Conservation (phyloP, 1,140 invertebrate species). For the Hermetia illucens region DNA sequence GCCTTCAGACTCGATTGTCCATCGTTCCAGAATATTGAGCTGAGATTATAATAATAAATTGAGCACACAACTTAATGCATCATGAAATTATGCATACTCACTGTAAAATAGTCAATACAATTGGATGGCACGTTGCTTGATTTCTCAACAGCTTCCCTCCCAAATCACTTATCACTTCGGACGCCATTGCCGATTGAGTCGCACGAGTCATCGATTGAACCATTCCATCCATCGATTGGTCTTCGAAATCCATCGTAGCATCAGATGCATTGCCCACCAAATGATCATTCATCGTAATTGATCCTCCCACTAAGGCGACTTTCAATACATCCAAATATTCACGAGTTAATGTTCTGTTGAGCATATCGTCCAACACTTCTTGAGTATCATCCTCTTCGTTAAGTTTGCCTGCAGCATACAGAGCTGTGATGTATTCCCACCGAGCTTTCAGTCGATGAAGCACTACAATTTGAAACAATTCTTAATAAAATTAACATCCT, state of each 20-base stretch:
- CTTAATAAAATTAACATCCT: neutral
- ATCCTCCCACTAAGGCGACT: slow-evolving; percentile 40
- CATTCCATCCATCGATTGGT: slow-evolving; percentile 43
- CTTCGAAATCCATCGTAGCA: slow-evolving; percentile 52
- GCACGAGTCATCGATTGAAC: slow-evolving; percentile 33
- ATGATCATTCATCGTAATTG: slow-evolving; percentile 23
- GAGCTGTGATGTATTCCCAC: slow-evolving; percentile 61
- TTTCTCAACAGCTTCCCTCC: slow-evolving; percentile 48
- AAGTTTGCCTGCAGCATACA: slow-evolving; percentile 60
- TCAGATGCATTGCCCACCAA: slow-evolving; percentile 28
- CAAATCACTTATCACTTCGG: slow-evolving; percentile 57
- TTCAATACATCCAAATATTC: slow-evolving; percentile 77
- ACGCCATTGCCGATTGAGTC: slow-evolving; percentile 34
- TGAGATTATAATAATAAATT: slow-evolving; percentile 30
- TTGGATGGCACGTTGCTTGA: slow-evolving; percentile 46
- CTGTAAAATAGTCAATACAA: slow-evolving; percentile 39
- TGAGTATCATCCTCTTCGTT: slow-evolving; percentile 73
- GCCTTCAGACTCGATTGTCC: slow-evolving; percentile 64
- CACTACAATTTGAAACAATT: slow-evolving; percentile 36
- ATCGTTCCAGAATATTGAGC: slow-evolving; percentile 75
- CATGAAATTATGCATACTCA: neutral
- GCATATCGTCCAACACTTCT: slow-evolving; percentile 78
- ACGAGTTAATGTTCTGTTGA: slow-evolving; percentile 69
- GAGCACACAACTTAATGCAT: neutral
- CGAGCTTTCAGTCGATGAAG: slow-evolving; percentile 55